Evolutionary conservation across 2,888 invertebrate species (phyloP).

Genomic region (Meandrusa payeni): DNA sequence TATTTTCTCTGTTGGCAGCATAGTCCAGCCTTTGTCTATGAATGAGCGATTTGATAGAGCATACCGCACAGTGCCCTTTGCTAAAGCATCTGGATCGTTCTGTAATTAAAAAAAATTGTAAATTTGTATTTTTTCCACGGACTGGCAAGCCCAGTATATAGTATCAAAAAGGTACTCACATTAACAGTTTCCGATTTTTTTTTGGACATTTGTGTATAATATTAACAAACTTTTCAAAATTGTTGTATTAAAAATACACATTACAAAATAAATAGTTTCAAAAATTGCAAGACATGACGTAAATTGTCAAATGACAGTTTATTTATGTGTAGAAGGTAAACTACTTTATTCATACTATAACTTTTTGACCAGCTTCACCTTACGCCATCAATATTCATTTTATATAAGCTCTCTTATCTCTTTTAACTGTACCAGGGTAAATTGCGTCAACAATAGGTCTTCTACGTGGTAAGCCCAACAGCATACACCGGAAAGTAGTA

Average conservation of each 20-base stretch:
- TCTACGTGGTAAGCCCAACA: too few species aligned
- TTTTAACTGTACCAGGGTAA: too few species aligned
- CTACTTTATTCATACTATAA: too few species aligned
- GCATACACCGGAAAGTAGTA: too few species aligned
- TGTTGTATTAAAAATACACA: slow-evolving; percentile 27
- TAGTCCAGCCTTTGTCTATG: slow-evolving; percentile 72
- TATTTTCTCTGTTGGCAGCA: slow-evolving; percentile 68
- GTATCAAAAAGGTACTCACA: slow-evolving; percentile 17
- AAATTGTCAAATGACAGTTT: slow-evolving; percentile 14
- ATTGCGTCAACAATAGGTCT: too few species aligned
- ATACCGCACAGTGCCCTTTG: slow-evolving; percentile 56
- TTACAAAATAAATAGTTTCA: slow-evolving; percentile 33
- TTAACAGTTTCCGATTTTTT: slow-evolving; percentile 32
- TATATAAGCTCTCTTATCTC: too few species aligned
- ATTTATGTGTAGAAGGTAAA: too few species aligned
- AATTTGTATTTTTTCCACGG: not conserved
- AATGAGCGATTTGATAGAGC: slow-evolving; percentile 62
- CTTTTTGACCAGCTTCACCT: too few species aligned
- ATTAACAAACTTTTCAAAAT: slow-evolving; percentile 14
- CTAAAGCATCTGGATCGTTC: slow-evolving; percentile 42
- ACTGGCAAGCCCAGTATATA: slow-evolving; percentile 14
- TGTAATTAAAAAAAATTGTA: slow-evolving; percentile 34
- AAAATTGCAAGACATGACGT: slow-evolving; percentile 10
- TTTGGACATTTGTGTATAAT: slow-evolving; percentile 33
- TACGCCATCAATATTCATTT: too few species aligned